phyloP scores from a whole-genome alignment of 2,113 vertebrate genomes.

The Pachycephala philippinensis region DNA sequence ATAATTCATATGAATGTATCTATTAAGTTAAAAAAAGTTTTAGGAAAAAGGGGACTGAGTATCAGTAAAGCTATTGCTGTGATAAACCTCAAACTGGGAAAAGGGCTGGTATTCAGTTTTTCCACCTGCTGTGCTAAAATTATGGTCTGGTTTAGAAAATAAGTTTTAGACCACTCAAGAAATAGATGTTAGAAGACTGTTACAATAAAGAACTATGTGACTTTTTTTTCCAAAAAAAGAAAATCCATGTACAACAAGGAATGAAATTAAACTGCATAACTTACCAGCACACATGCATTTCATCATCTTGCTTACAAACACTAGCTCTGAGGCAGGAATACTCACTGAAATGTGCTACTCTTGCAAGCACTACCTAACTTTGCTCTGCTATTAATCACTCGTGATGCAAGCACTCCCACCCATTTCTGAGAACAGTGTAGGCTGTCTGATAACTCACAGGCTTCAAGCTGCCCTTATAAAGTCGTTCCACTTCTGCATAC shows the following conservation, averaged over 20 bases:
- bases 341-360: background rate
- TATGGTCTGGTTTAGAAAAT: background rate
- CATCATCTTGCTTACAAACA: background rate
- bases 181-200: background rate
- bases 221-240: background rate
- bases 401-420: constrained; percentile 86
- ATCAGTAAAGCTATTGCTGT: background rate
- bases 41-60: background rate
- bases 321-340: background rate
- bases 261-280: background rate
- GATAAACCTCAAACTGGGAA: background rate
- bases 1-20: background rate
- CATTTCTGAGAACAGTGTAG: constrained; percentile 72
- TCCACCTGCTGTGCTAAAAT: background rate
- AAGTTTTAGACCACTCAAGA: background rate
- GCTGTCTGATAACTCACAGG: constrained; percentile 79
- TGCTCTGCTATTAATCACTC: constrained; percentile 61
- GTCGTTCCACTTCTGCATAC: constrained; percentile 53
- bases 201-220: background rate
- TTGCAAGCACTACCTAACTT: constrained; percentile 58
- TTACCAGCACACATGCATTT: background rate
- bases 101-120: background rate
- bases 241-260: background rate
- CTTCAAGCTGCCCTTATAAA: constrained; percentile 72
- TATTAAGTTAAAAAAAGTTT: background rate